Percentiles rank a stretch among this genome's conserved stretches.
These are phyloP conservation scores for Frankliniella fusca DNA, from an alignment of 2,888 invertebrate species.

Conservation along the genomic window DNA sequence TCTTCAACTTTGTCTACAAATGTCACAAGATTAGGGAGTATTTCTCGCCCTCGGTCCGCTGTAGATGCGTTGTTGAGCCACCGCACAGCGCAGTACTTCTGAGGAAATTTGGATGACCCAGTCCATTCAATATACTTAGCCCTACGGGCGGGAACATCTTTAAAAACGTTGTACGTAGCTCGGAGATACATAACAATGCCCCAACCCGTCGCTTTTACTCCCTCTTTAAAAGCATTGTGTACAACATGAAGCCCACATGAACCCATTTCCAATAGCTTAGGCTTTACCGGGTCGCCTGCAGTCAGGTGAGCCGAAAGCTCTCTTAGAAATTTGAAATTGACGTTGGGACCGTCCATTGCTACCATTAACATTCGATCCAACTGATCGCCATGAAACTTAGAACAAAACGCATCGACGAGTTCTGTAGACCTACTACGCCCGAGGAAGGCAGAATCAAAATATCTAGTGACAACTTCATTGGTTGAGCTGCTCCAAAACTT, in stretches of 20 bases:
- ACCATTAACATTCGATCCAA: slow-evolving; percentile 22
- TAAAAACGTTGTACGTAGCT: slow-evolving; percentile 33
- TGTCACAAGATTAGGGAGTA: slow-evolving; percentile 13
- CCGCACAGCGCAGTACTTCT: slow-evolving; percentile 35
- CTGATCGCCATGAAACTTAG: neutral
- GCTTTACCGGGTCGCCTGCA: neutral
- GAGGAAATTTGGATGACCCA: slow-evolving; percentile 31
- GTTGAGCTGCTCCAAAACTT: slow-evolving; percentile 31
- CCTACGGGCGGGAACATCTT: slow-evolving; percentile 33
- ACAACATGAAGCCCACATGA: slow-evolving; percentile 32
- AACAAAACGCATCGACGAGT: neutral
- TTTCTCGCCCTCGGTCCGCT: slow-evolving; percentile 33
- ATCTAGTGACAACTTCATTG: neutral
- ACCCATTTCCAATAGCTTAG: neutral
- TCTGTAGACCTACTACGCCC: neutral
- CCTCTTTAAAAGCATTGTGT: slow-evolving; percentile 42
- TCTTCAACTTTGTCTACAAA: neutral
- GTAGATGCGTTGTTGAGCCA: slow-evolving; percentile 36
- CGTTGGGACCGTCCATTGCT: slow-evolving; percentile 36
- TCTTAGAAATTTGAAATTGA: slow-evolving; percentile 35
- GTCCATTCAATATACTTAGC: slow-evolving; percentile 34
- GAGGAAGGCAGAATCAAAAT: neutral
- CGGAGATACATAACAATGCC: slow-evolving; percentile 32
- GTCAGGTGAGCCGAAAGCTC: slow-evolving; percentile 14
- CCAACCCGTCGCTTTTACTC: slow-evolving; percentile 38